phyloP scores from a whole-genome alignment of 1,140 invertebrate species.

The Cydia strobilella region DNA sequence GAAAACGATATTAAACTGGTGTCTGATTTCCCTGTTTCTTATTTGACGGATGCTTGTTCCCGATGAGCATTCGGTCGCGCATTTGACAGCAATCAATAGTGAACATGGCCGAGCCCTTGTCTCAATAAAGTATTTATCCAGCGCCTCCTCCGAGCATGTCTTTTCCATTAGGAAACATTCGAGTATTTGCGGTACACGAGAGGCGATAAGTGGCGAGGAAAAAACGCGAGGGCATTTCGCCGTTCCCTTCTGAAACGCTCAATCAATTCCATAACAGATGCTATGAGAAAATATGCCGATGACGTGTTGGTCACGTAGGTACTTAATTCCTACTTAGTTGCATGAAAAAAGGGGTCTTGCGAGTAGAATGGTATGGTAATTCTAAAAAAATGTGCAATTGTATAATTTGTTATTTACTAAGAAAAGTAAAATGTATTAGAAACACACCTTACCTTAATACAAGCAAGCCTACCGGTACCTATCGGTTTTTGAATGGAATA shows the following conservation, averaged over 20 bases:
- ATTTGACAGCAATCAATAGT: constrained; percentile 48
- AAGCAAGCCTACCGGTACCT: no score
- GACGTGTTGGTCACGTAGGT: not conserved
- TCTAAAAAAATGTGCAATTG: no score
- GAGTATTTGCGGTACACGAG: constrained; percentile 75
- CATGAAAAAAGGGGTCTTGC: not conserved
- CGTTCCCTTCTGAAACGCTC: constrained; percentile 19
- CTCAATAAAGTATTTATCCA: constrained; percentile 78
- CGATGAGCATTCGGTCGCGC: not conserved
- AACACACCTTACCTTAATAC: no score
- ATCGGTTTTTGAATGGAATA: no score
- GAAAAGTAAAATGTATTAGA: no score
- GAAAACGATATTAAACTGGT: no score
- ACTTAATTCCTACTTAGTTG: not conserved
- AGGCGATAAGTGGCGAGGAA: constrained; percentile 65
- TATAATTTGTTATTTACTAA: no score
- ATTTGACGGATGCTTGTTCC: not conserved
- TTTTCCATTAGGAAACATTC: constrained; percentile 77
- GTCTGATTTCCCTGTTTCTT: no score
- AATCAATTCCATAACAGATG: constrained; percentile 23
- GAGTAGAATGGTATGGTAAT: no score
- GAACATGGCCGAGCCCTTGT: constrained; percentile 62
- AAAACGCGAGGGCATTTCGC: constrained; percentile 51
- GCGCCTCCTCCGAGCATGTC: constrained; percentile 71
- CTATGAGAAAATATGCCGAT: not conserved